Evolutionary conservation across 2,797 vertebrate genomes (phyloP).

Genomic region (Cetoscarus ocellatus): DNA sequence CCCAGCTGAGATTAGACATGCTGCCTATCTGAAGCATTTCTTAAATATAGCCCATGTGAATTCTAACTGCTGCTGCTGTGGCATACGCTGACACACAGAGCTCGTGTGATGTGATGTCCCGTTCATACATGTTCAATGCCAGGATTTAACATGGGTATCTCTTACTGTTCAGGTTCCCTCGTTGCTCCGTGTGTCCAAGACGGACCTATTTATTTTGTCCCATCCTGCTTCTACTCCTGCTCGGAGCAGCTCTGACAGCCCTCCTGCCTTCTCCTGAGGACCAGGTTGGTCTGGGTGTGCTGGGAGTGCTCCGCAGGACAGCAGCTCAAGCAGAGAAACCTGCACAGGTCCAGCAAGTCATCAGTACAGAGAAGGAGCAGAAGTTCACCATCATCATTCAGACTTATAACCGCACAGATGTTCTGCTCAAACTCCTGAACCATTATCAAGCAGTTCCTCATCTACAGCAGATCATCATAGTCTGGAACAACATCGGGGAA

Average conservation of each 20-base stretch:
- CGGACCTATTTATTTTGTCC: slow-evolving; percentile 64
- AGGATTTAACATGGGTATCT: neutral
- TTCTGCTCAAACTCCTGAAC: slow-evolving; percentile 93
- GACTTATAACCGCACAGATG: slow-evolving; percentile 94
- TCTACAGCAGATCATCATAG: slow-evolving; percentile 90
- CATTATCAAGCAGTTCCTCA: slow-evolving; percentile 94
- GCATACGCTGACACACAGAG: neutral
- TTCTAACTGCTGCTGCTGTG: neutral
- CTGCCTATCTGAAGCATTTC: too few species aligned
- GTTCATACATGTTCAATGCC: neutral
- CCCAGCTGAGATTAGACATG: too few species aligned
- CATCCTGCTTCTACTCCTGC: slow-evolving; percentile 76
- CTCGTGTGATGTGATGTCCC: neutral
- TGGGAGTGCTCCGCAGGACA: slow-evolving; percentile 67
- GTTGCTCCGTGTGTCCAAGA: slow-evolving; percentile 51
- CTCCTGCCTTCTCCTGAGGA: slow-evolving; percentile 78
- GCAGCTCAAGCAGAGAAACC: neutral
- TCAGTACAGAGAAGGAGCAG: slow-evolving; percentile 50
- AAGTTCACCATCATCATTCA: slow-evolving; percentile 95
- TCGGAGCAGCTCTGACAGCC: slow-evolving; percentile 75
- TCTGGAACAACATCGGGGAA: slow-evolving; percentile 95
- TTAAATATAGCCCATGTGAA: too few species aligned
- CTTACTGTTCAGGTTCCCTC: slow-evolving; percentile 48
- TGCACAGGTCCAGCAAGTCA: slow-evolving; percentile 8
- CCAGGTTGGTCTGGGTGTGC: slow-evolving; percentile 30